Evolutionary conservation across 2,113 vertebrate genomes (phyloP), one percentile per base, ranked within the genome.

Genomic region (Tetraodon nigroviridis): DNA sequence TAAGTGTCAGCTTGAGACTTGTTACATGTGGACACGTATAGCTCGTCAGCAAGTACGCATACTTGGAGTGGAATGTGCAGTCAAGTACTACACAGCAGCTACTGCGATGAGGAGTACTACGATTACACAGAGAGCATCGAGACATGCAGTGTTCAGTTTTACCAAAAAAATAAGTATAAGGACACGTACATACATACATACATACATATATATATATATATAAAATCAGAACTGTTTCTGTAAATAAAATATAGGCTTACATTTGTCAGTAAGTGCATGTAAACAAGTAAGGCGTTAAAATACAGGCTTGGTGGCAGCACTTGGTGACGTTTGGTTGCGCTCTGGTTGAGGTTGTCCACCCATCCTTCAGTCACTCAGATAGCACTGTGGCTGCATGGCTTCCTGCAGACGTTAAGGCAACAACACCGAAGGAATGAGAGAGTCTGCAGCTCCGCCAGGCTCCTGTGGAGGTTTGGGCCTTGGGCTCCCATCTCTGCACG

Each of bases 251-350:
- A 48, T n/a, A 18, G 46, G 17, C 46, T 82, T 75, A 84, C 61
- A 84, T 83, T 83, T 86, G 67, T 88, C 69, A 82, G 85, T 80
- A 85, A 87, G 84, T 88, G 86, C 82, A 85, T 90, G 86, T 90
- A 90, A 90, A 90, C 89, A 87, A 83, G 79, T 88, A 86, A 89
- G 86, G 87, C 84, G 77, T 74, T 82, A 66, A 78, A 73, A 76
- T 80, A 84, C 68, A 80, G 71, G 20, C 67, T 69, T 76, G 76
- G 74, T 82, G 80, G 66, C 79, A 85, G 84, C 85, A 85, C 84
- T 80, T 80, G 66, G 73, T 79, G 77, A 79, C 74, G 76, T 76
- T 83, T 75, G 63, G 55, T 83, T 81, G 78, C 83, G 69, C 72
- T 77, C 65, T 22, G 66, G 44, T 69, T 64, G 75, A 82, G 84